phyloP scores from a whole-genome alignment of 2,888 invertebrate genomes.

The Notocelia uddmanniana region DNA sequence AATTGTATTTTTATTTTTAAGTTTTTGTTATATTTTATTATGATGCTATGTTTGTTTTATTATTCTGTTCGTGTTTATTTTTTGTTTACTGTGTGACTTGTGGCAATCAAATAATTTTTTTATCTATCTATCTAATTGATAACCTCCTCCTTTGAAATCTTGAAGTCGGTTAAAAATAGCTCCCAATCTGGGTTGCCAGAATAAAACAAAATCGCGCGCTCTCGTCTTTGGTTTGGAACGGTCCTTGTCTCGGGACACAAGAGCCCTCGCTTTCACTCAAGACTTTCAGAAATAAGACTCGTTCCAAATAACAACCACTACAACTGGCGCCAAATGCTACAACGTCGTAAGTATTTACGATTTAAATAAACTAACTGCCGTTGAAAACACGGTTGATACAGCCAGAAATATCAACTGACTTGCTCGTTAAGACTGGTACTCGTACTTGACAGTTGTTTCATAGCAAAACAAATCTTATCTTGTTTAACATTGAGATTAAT shows the following conservation, averaged over 20 bases:
- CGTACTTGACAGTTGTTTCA: background rate
- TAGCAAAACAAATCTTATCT: background rate
- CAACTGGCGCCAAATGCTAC: background rate
- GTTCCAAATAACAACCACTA: slow-evolving; percentile 21
- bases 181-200: background rate
- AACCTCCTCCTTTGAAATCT: background rate
- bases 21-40: too few relatives aligned
- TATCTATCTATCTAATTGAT: too few relatives aligned
- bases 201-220: background rate
- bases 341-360: background rate
- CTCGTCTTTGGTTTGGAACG: background rate
- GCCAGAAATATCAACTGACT: slow-evolving; percentile 5
- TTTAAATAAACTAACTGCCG: background rate
- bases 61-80: too few relatives aligned
- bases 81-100: too few relatives aligned
- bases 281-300: slow-evolving; percentile 21
- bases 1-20: too few relatives aligned
- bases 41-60: too few relatives aligned
- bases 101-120: too few relatives aligned
- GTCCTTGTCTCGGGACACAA: background rate
- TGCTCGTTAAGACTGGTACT: background rate
- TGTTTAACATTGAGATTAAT: background rate
- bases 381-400: background rate
- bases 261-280: slow-evolving; percentile 8
- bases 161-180: background rate